Percentiles rank a stretch among this genome's conserved stretches.
Conservation (phyloP, 2,113 vertebrate species). For the Microtus oregoni region DNA sequence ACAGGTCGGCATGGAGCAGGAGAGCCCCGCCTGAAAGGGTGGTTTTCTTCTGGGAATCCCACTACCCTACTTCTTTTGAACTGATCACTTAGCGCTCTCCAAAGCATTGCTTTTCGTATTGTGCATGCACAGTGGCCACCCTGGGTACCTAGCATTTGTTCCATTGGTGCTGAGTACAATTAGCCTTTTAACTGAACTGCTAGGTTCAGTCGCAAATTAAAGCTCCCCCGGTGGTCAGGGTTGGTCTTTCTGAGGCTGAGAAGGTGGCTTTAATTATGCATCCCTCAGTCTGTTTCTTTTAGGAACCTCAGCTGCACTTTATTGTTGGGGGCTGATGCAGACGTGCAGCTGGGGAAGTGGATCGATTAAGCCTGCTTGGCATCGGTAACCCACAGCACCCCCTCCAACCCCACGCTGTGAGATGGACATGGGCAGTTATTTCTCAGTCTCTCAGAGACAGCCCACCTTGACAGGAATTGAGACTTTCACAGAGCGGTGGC, state of each 20-base stretch:
- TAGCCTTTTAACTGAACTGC: slow-evolving; percentile 82
- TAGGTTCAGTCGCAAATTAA: slow-evolving; percentile 85
- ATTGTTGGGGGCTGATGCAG: slow-evolving; percentile 90
- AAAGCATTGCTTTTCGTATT: slow-evolving; percentile 72
- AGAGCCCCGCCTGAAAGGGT: slow-evolving; percentile 38
- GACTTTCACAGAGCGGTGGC: slow-evolving; percentile 46
- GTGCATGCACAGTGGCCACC: slow-evolving; percentile 55
- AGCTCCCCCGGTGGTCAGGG: slow-evolving; percentile 81
- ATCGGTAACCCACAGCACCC: slow-evolving; percentile 69
- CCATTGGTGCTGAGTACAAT: slow-evolving; percentile 85
- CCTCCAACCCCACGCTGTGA: slow-evolving; percentile 63
- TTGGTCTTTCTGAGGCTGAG: slow-evolving; percentile 83
- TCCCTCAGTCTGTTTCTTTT: slow-evolving; percentile 87
- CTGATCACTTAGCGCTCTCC: slow-evolving; percentile 59
- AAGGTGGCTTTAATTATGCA: slow-evolving; percentile 90
- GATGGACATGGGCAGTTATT: slow-evolving; percentile 62
- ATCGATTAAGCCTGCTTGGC: slow-evolving; percentile 86
- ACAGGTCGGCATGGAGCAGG: slow-evolving; percentile 45
- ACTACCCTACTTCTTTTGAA: slow-evolving; percentile 69
- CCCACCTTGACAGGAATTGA: not conserved
- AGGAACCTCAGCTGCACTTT: slow-evolving; percentile 88
- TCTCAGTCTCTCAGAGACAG: slow-evolving; percentile 65
- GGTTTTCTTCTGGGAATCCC: not conserved
- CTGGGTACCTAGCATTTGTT: slow-evolving; percentile 70
- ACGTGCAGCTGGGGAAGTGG: slow-evolving; percentile 86